Conservation (phyloP, 2,888 invertebrate species). For the Elysia crispata region DNA sequence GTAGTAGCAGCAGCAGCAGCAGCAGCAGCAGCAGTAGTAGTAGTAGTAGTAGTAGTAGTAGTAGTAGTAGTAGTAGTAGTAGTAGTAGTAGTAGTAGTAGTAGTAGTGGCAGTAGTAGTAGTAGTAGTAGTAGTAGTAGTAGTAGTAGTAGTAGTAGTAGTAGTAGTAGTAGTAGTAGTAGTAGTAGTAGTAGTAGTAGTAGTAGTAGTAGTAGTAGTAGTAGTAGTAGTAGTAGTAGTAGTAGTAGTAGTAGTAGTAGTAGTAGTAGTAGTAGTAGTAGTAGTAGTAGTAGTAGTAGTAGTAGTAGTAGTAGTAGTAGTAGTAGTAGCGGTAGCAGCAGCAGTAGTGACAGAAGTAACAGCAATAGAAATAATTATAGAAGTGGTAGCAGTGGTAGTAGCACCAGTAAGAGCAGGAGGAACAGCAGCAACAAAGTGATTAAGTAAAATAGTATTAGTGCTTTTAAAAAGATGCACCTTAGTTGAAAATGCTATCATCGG, state of each 20-base stretch:
- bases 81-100: constrained; percentile 23
- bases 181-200: neutral
- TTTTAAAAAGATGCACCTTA: too few species aligned
- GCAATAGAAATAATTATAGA: too few species aligned
- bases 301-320: neutral
- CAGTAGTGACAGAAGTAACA: too few species aligned
- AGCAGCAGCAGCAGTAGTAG: constrained; percentile 24
- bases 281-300: constrained; percentile 7
- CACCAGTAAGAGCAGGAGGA: too few species aligned
- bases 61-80: constrained; percentile 30
- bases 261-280: constrained; percentile 15
- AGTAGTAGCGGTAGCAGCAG: neutral
- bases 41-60: constrained; percentile 20
- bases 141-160: constrained; percentile 52
- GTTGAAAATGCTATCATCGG: too few species aligned
- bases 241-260: constrained; percentile 32
- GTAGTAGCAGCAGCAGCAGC: constrained; percentile 30
- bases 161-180: neutral
- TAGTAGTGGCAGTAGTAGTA: neutral
- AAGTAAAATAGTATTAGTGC: too few species aligned
- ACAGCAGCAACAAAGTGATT: too few species aligned
- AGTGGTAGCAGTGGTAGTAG: too few species aligned
- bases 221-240: constrained; percentile 38
- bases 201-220: constrained; percentile 18
- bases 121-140: constrained; percentile 50